Evolutionary conservation across 2,113 vertebrate species (phyloP).

Genomic region (Casuarius casuarius): DNA sequence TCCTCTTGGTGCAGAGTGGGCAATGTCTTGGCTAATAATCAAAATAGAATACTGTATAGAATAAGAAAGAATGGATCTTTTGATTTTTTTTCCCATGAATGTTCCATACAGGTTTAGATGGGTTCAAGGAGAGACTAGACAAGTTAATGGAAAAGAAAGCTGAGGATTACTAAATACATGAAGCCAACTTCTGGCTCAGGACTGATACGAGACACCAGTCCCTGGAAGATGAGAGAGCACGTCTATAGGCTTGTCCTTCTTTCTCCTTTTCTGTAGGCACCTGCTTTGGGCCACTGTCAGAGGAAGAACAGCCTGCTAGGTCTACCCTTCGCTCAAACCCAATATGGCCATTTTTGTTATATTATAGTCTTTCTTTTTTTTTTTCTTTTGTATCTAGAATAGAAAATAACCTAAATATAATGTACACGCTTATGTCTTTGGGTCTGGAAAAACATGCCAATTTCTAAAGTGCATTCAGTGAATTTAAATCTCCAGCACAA

Average conservation of each 20-base stretch:
- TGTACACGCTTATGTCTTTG: background rate
- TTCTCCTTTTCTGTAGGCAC: background rate
- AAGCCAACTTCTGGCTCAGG: accelerated
- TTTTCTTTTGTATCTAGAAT: background rate
- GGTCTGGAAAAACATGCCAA: background rate
- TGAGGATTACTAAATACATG: background rate
- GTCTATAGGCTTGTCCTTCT: background rate
- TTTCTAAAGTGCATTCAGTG: background rate
- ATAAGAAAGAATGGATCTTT: background rate
- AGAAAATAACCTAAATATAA: background rate
- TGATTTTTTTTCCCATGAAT: background rate
- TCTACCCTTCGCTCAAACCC: background rate
- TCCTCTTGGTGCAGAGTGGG: background rate
- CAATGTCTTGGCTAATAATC: background rate
- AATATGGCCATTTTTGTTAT: accelerated
- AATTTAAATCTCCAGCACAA: background rate
- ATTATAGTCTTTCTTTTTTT: background rate
- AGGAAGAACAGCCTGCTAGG: background rate
- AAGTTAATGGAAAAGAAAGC: background rate
- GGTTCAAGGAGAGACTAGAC: background rate
- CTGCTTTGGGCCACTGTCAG: background rate
- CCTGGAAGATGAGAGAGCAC: background rate
- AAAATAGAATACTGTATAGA: background rate
- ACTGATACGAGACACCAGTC: background rate
- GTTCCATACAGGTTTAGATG: background rate